Evolutionary conservation across 2,113 vertebrate genomes (phyloP).

Genomic region (Microcebus ravelobensis): DNA sequence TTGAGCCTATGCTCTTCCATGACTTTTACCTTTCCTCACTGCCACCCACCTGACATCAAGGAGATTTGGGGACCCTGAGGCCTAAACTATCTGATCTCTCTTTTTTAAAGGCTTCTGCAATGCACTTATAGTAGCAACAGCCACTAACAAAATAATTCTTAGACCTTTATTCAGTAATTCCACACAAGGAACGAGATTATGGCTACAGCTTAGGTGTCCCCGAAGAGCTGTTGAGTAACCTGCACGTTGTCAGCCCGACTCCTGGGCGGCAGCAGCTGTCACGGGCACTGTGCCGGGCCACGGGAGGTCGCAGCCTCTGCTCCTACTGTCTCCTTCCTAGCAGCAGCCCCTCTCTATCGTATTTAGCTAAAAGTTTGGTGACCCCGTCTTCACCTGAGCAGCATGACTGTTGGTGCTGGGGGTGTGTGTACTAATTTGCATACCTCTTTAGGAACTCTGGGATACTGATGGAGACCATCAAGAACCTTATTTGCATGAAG

Average conservation of each 20-base stretch:
- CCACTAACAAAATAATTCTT: neutral
- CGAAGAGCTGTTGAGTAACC: neutral
- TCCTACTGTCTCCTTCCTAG: neutral
- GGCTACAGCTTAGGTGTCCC: neutral
- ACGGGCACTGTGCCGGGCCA: fast-evolving
- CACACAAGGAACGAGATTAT: neutral
- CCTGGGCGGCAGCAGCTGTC: neutral
- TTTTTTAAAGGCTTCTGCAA: neutral
- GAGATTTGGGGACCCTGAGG: neutral
- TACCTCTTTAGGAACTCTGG: neutral
- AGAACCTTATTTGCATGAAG: neutral
- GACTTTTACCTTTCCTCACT: neutral
- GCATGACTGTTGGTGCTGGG: neutral
- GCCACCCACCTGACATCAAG: neutral
- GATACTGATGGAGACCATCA: neutral
- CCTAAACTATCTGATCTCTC: neutral
- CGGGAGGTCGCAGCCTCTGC: neutral
- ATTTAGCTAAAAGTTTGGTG: neutral
- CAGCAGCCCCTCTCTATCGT: neutral
- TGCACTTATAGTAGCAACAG: neutral
- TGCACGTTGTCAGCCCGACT: neutral
- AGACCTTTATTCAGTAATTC: neutral
- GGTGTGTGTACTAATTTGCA: neutral
- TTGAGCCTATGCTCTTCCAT: neutral
- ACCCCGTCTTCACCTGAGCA: neutral